A percentile compares a stretch with the other conserved stretches of the same genome.
These are phyloP conservation scores for Salticus scenicus DNA, from an alignment of 2,888 invertebrate genomes.

Conservation along the genomic window DNA sequence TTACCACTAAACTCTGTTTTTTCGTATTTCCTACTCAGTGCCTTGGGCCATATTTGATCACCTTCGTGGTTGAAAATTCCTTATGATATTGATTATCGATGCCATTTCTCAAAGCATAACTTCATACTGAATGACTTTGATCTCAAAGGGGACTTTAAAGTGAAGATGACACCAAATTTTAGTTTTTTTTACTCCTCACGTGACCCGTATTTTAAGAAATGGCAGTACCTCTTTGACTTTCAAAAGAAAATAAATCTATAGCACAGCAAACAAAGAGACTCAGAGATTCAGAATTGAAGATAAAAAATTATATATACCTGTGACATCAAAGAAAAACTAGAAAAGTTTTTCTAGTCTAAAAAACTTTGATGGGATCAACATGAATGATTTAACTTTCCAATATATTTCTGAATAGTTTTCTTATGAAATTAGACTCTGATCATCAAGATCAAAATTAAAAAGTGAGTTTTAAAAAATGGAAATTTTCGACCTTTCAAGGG, in stretches of 20 bases:
- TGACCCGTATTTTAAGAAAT: neutral
- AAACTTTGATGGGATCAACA: no score
- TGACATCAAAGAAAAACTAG: no score
- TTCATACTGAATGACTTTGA: constrained; percentile 35
- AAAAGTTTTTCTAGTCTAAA: no score
- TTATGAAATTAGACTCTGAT: no score
- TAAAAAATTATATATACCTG: no score
- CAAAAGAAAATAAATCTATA: constrained; percentile 16
- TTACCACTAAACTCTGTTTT: constrained; percentile 1
- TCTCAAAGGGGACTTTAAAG: constrained; percentile 15
- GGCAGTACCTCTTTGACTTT: constrained; percentile 3
- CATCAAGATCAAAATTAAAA: no score
- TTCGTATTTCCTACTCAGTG: constrained; percentile 7
- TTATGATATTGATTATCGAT: constrained; percentile 56
- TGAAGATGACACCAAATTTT: neutral
- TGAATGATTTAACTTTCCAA: no score
- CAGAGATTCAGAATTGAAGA: neutral
- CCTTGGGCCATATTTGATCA: constrained; percentile 36
- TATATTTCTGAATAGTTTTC: no score
- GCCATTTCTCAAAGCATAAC: constrained; percentile 33
- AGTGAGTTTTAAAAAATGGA: no score
- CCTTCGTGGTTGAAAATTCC: constrained; percentile 25
- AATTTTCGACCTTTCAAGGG: no score
- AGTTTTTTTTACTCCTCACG: neutral
- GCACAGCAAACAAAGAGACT: neutral